Evolutionary conservation across 2,113 vertebrate species (phyloP).

Genomic region (Siphamia tubifer): DNA sequence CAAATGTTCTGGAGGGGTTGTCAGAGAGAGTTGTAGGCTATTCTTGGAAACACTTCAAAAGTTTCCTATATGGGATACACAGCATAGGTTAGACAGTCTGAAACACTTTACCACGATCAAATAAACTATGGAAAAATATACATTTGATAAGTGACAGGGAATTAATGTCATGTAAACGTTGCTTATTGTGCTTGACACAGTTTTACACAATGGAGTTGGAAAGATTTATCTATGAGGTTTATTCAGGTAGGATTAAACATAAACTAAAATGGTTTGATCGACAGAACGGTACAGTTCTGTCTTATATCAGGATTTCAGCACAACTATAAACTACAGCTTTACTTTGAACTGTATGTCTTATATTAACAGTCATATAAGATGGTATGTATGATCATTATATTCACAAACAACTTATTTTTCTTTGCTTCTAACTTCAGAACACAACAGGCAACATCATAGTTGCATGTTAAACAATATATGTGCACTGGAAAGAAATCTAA

Average conservation of each 20-base stretch:
- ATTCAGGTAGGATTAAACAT: not conserved
- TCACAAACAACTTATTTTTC: not conserved
- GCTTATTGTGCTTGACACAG: no score
- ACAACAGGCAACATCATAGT: not conserved
- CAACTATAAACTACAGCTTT: not conserved
- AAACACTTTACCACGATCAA: not conserved
- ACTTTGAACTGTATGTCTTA: no score
- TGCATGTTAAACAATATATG: not conserved
- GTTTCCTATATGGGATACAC: not conserved
- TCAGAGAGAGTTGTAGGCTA: not conserved
- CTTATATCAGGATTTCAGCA: not conserved
- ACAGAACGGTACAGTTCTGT: not conserved
- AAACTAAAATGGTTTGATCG: not conserved
- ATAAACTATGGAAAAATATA: not conserved
- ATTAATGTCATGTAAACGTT: no score
- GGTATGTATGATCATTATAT: no score
- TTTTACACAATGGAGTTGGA: not conserved
- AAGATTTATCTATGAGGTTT: not conserved
- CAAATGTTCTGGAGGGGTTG: constrained; percentile 9
- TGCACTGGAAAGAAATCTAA: no score
- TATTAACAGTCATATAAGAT: no score
- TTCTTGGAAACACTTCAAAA: not conserved
- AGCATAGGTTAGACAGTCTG: not conserved
- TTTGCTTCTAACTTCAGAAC: not conserved
- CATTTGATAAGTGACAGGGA: not conserved